Conservation (phyloP, 1,140 invertebrate genomes). For the Pteromalus puparum region DNA sequence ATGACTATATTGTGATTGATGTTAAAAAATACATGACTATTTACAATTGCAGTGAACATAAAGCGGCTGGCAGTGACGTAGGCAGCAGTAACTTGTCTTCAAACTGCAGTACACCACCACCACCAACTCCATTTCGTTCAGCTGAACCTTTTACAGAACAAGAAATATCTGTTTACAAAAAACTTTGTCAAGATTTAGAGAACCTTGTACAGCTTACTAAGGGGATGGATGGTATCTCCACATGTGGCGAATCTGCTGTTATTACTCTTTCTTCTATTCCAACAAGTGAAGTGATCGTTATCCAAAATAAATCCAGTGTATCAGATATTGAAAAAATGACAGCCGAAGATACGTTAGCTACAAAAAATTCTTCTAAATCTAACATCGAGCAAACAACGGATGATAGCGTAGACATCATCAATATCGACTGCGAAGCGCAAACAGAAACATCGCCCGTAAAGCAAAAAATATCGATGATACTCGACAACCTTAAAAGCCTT, state of each 20-base stretch:
- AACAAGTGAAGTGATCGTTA: too few species aligned
- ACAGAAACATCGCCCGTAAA: conserved; percentile 29
- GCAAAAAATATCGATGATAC: conserved; percentile 39
- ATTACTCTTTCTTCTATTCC: not conserved
- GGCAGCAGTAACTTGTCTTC: conserved; percentile 25
- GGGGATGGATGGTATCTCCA: conserved; percentile 12
- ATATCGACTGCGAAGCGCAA: not conserved
- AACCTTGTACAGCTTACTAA: conserved; percentile 56
- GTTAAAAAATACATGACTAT: not conserved
- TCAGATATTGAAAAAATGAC: not conserved
- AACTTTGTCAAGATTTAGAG: conserved; percentile 60
- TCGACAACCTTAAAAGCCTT: conserved; percentile 37
- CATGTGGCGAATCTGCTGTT: not conserved
- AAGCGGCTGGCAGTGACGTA: not conserved
- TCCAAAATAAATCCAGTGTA: not conserved
- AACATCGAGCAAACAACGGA: not conserved
- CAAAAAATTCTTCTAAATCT: not conserved
- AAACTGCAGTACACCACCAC: conserved; percentile 21
- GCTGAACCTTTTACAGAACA: conserved; percentile 53
- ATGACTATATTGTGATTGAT: too few species aligned
- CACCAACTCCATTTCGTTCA: not conserved
- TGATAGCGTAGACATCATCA: not conserved
- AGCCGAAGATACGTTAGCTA: too few species aligned
- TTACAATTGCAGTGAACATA: conserved; percentile 26
- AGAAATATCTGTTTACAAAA: conserved; percentile 58